Evolutionary conservation across 2,888 invertebrate genomes (phyloP).

Genomic region (Trichogramma dendrolimi): DNA sequence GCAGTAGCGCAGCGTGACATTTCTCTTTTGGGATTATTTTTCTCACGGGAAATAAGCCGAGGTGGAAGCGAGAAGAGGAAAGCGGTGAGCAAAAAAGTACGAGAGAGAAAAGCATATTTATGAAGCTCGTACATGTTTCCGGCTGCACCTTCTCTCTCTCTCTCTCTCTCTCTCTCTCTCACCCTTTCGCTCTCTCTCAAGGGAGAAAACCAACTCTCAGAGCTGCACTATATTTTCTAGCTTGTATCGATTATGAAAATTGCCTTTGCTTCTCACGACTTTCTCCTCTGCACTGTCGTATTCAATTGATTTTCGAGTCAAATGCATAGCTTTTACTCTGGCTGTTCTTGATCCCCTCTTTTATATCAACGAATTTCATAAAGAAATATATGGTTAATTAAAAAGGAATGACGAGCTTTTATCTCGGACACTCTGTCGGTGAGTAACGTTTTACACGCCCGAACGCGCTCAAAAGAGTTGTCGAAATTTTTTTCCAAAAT

Average conservation of each 20-base stretch:
- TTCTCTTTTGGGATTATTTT: conserved; percentile 29
- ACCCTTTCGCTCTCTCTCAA: conserved; percentile 17
- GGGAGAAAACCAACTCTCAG: conserved; percentile 25
- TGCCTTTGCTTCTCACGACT: conserved; percentile 6
- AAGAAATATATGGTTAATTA: too few species aligned
- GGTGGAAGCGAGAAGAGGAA: conserved; percentile 20
- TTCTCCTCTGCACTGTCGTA: neutral
- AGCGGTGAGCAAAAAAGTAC: conserved; percentile 18
- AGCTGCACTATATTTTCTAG: conserved; percentile 14
- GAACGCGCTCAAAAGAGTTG: too few species aligned
- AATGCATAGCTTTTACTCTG: too few species aligned
- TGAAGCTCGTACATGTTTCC: too few species aligned
- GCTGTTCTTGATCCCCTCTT: too few species aligned
- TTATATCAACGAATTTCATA: too few species aligned
- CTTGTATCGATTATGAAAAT: conserved; percentile 29
- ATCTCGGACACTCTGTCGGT: too few species aligned
- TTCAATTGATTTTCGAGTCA: neutral
- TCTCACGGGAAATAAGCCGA: conserved; percentile 31
- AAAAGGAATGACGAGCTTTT: too few species aligned
- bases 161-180: too few species aligned
- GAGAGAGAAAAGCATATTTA: neutral
- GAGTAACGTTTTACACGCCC: too few species aligned
- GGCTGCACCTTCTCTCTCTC: too few species aligned
- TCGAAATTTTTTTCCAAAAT: too few species aligned
- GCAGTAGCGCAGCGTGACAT: conserved; percentile 10